Evolutionary conservation across 2,797 vertebrate genomes (phyloP).

Genomic region (Gymnoscopelus braueri): DNA sequence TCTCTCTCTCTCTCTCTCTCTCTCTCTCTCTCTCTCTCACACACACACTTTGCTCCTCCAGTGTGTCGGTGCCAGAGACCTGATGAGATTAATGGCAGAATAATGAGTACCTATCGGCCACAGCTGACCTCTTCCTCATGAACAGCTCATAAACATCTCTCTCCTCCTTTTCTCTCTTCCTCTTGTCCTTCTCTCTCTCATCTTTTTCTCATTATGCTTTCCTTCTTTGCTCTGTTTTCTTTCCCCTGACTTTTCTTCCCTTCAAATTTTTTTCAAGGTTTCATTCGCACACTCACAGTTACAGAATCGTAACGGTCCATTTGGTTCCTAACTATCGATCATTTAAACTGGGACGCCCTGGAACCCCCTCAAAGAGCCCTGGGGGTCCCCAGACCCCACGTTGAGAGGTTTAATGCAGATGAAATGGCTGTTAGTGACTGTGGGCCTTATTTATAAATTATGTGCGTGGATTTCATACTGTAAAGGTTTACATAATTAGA

Average conservation of each 20-base stretch:
- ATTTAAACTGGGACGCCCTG: too few species aligned
- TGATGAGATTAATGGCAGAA: conserved; percentile 79
- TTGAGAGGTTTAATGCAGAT: too few species aligned
- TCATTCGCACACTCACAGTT: too few species aligned
- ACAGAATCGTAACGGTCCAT: too few species aligned
- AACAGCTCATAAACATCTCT: conserved; percentile 68
- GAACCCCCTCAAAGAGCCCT: too few species aligned
- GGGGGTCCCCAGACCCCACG: too few species aligned
- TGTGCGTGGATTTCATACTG: too few species aligned
- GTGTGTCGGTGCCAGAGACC: conserved; percentile 59
- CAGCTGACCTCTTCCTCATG: conserved; percentile 68
- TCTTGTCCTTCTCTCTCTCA: not conserved
- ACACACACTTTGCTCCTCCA: conserved; percentile 11
- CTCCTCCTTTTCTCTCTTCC: not conserved
- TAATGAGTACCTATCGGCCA: conserved; percentile 69
- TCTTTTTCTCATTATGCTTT: conserved; percentile 4
- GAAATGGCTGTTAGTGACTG: too few species aligned
- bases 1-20: conserved; percentile 36
- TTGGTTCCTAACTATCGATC: too few species aligned
- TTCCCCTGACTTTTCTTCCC: not conserved
- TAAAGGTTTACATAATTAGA: too few species aligned
- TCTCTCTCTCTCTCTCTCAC: conserved; percentile 20
- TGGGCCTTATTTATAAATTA: too few species aligned
- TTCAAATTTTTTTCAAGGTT: not conserved
- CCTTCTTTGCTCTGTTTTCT: conserved; percentile 10